Evolutionary conservation across 1,140 invertebrate species (phyloP).

Genomic region (Trachymyrmex cornetzi): DNA sequence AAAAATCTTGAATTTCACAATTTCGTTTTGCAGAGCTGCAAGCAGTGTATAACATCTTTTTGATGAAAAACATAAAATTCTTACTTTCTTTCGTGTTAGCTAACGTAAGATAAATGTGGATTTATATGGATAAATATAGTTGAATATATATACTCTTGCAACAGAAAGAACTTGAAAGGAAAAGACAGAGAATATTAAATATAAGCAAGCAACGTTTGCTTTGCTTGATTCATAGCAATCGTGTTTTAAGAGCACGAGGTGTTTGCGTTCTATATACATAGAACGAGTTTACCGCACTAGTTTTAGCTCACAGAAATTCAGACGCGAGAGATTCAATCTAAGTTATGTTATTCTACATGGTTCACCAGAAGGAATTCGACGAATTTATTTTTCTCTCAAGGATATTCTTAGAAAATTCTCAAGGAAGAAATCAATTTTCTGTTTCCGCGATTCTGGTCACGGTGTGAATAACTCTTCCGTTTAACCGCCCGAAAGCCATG

Average conservation of each 20-base stretch:
- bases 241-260: conserved; percentile 34
- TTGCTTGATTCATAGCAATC: conserved; percentile 18
- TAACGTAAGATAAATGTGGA: neutral
- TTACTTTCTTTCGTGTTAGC: neutral
- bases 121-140: neutral
- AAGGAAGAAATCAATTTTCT: conserved; percentile 58
- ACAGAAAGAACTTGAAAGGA: neutral
- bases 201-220: conserved; percentile 29
- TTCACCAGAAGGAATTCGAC: conserved; percentile 33
- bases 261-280: conserved; percentile 18
- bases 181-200: conserved; percentile 21
- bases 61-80: neutral
- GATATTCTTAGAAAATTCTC: conserved; percentile 49
- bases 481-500: conserved; percentile 2
- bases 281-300: conserved; percentile 25
- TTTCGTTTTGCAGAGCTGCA: neutral
- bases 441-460: conserved; percentile 52
- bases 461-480: conserved; percentile 63
- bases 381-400: conserved; percentile 58
- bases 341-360: conserved; percentile 44
- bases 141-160: neutral
- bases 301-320: conserved; percentile 45
- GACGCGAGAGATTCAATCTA: conserved; percentile 41
- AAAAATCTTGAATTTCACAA: neutral
- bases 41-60: neutral